phyloP scores from a whole-genome alignment of 2,797 vertebrate genomes.

The Sebastes melanostomus region DNA sequence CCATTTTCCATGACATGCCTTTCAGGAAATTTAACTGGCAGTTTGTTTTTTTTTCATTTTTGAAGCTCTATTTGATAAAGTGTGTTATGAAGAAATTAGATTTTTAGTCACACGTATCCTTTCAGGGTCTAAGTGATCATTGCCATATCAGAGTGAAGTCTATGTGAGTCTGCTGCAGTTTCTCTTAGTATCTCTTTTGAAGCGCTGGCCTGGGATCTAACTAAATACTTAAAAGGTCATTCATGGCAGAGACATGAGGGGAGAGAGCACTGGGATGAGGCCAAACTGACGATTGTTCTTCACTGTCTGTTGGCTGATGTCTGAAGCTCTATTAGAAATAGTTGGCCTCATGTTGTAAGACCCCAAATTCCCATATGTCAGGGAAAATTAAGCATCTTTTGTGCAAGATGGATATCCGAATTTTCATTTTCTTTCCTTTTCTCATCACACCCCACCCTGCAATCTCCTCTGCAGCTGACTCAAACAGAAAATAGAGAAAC shows the following conservation, averaged over 20 bases:
- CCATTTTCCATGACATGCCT: constrained; percentile 32
- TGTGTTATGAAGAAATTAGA: neutral
- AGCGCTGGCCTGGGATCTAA: constrained; percentile 14
- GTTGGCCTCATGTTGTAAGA: neutral
- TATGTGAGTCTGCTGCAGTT: neutral
- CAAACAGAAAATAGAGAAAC: neutral
- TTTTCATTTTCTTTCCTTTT: neutral
- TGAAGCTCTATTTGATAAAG: neutral
- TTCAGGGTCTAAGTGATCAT: neutral
- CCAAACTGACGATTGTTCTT: constrained; percentile 22
- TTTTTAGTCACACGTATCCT: neutral
- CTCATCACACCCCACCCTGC: neutral
- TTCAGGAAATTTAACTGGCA: constrained; percentile 12
- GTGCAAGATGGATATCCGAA: neutral
- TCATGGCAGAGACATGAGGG: constrained; percentile 2
- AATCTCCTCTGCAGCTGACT: constrained; percentile 19
- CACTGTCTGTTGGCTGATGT: constrained; percentile 11
- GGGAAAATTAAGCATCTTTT: neutral
- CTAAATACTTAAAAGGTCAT: constrained; percentile 15
- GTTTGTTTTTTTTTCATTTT: neutral
- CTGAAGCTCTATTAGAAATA: neutral
- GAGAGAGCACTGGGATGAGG: neutral
- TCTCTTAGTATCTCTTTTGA: neutral
- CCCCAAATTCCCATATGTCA: neutral
- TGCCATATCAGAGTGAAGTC: neutral